phyloP scores from a whole-genome alignment of 2,888 invertebrate species.

The Steromphala cineraria region DNA sequence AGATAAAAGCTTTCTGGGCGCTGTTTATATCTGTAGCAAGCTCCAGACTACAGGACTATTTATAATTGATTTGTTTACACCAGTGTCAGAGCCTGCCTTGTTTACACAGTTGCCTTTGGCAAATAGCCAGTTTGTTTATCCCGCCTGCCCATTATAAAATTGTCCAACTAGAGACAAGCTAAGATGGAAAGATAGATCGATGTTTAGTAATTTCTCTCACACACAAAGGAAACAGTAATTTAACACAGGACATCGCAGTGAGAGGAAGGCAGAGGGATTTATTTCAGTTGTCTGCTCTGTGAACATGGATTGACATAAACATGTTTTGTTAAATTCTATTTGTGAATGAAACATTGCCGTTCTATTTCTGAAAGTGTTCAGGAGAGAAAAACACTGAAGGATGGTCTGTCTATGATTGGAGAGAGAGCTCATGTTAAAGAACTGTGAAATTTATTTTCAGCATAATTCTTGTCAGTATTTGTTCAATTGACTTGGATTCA shows the following conservation, averaged over 20 bases:
- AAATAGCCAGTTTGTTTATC: constrained; percentile 35
- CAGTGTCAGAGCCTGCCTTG: constrained; percentile 52
- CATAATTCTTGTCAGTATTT: too few species aligned
- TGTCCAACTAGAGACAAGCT: constrained; percentile 20
- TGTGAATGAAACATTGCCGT: constrained; percentile 1
- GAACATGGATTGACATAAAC: background rate
- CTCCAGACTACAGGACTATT: constrained; percentile 36
- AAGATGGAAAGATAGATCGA: constrained; percentile 21
- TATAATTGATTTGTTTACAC: constrained; percentile 59
- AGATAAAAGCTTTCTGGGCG: constrained; percentile 27
- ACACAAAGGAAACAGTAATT: constrained; percentile 4
- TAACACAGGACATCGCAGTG: constrained; percentile 7
- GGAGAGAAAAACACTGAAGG: too few species aligned
- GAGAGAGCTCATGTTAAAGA: too few species aligned
- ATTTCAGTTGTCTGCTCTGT: background rate
- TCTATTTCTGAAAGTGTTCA: background rate
- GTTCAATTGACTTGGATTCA: background rate
- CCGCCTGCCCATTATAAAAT: constrained; percentile 21
- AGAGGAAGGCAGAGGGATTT: background rate
- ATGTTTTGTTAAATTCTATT: background rate
- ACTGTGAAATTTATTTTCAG: too few species aligned
- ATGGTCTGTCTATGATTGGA: too few species aligned
- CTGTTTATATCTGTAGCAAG: constrained; percentile 29
- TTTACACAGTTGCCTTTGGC: constrained; percentile 54
- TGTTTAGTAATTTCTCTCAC: constrained; percentile 8